A percentile compares a stretch with the other conserved stretches of the same genome.
phyloP scores from a whole-genome alignment of 2,888 invertebrate species.

The Marronus borbonicus region DNA sequence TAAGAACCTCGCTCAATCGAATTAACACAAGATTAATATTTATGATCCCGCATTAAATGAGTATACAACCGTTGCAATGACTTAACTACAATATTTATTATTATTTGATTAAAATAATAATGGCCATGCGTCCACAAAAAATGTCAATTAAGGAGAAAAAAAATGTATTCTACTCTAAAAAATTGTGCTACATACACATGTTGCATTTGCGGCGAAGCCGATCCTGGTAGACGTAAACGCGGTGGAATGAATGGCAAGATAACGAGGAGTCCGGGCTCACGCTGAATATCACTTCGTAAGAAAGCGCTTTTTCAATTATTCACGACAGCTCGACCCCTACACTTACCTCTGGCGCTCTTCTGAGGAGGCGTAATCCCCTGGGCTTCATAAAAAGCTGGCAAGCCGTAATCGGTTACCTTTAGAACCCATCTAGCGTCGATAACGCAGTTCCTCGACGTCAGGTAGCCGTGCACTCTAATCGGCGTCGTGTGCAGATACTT shows the following conservation, averaged over 20 bases:
- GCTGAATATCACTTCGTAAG: slow-evolving; percentile 18
- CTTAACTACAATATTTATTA: too few species aligned
- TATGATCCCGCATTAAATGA: too few species aligned
- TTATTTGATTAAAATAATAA: too few species aligned
- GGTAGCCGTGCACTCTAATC: slow-evolving; percentile 87
- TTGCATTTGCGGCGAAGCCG: too few species aligned
- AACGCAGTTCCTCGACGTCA: slow-evolving; percentile 93
- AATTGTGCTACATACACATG: too few species aligned
- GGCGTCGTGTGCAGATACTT: slow-evolving; percentile 90
- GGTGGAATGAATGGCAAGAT: slow-evolving; percentile 26
- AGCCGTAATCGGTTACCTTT: slow-evolving; percentile 93
- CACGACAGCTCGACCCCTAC: slow-evolving; percentile 30
- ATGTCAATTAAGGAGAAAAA: too few species aligned
- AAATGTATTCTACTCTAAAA: too few species aligned
- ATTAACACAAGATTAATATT: too few species aligned
- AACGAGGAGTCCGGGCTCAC: not conserved
- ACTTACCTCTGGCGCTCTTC: slow-evolving; percentile 80
- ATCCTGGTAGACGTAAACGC: not conserved
- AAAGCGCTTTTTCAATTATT: slow-evolving; percentile 44
- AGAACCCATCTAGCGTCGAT: slow-evolving; percentile 97
- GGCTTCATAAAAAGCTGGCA: slow-evolving; percentile 82
- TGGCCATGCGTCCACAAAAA: too few species aligned
- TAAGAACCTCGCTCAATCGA: too few species aligned
- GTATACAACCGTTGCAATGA: too few species aligned
- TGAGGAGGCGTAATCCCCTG: slow-evolving; percentile 79